A percentile compares a stretch with the other conserved stretches of the same genome.
Conservation (phyloP, 2,113 vertebrate species). For the Corythaixoides concolor region DNA sequence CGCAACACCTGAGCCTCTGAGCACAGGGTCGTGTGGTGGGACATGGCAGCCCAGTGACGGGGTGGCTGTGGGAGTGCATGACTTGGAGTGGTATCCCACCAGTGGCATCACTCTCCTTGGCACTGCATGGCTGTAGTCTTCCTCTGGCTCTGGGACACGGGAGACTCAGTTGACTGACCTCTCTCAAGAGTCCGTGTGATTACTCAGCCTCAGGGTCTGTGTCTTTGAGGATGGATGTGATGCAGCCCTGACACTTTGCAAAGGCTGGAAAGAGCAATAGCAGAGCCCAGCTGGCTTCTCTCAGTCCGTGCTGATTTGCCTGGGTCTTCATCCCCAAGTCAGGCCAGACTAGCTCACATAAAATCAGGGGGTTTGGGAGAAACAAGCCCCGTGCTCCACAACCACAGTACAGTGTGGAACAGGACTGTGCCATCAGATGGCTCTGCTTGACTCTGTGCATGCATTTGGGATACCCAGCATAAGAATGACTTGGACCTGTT, state of each 20-base stretch:
- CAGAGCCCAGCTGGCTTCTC: neutral
- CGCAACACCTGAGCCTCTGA: neutral
- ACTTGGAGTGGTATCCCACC: neutral
- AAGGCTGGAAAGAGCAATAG: neutral
- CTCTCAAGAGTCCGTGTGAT: neutral
- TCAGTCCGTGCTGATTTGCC: accelerated
- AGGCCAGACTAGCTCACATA: neutral
- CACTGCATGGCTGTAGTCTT: neutral
- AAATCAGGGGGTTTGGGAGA: neutral
- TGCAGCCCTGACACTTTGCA: neutral
- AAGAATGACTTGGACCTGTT: too few relatives aligned
- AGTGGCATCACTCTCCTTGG: neutral
- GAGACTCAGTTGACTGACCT: accelerated
- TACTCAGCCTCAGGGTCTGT: neutral
- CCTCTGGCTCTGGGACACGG: neutral
- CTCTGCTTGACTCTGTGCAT: neutral
- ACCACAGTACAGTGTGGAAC: neutral
- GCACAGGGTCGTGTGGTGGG: neutral
- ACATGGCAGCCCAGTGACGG: accelerated
- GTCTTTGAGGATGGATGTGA: neutral
- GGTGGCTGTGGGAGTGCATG: neutral
- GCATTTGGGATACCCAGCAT: accelerated
- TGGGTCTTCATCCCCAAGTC: neutral
- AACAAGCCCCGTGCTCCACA: neutral
- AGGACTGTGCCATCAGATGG: neutral